Evolutionary conservation across 2,797 vertebrate genomes (phyloP), one percentile per base, ranked within the genome.

Genomic region (Rhincodon typus): DNA sequence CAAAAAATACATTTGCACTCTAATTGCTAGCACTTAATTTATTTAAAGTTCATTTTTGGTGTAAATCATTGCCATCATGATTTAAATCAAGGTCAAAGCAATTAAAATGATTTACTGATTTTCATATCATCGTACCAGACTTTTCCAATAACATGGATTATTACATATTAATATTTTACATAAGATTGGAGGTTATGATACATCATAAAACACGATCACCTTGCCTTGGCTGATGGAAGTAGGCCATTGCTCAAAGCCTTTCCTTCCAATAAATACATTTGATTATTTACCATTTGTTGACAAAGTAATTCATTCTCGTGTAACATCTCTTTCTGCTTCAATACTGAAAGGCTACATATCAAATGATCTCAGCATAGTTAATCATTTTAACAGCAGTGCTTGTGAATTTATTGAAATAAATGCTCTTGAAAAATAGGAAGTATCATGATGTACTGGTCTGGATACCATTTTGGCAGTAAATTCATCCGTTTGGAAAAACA

Each of bases 101-200:
- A 90, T 90, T 62, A 57, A 90, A 90, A 19, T 57, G 50, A 90
- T 90, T 13, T 90, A 62, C 27, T 57, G 87, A 91, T 91, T 91
- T 66, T 50, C 2, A 90, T 17, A 25, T 17, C 27, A 90, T 90
- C 34, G 50, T 34, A 90, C 4, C 53, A 90, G 53, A n/a, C 50
- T 90, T 17, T 53, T 53, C 50, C 87, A 91, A n/a, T 8, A 90
- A 91, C 57, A 91, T 34, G 62, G 62, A 66, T 62, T 19, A 66
- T 66, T 91, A 30, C 57, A 38, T 62, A 66, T 91, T 66, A 66
- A 91, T 15, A 66, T 66, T 57, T 91, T 91, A 66, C 34, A 91
- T 57, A 91, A 62, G 57, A 66, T 66, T 91, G 86, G 50, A 91
- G 25, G 53, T 90, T 90, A 90, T 15, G 87, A 91, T 91, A 66